Percentiles rank a stretch among this genome's conserved stretches.
phyloP scores from a whole-genome alignment of 2,888 invertebrate genomes.

The Sussaba pulchella region DNA sequence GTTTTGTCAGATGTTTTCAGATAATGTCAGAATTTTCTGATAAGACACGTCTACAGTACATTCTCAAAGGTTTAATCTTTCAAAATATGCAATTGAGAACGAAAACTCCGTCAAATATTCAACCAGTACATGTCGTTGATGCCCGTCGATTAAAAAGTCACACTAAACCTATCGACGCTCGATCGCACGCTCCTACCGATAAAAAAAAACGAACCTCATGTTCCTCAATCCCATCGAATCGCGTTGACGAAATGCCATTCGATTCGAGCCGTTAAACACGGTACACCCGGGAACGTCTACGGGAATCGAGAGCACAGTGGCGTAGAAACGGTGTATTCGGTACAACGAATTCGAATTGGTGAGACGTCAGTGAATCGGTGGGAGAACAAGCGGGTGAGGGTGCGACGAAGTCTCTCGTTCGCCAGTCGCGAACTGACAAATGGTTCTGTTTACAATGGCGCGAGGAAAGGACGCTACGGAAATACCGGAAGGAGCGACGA shows the following conservation, averaged over 20 bases:
- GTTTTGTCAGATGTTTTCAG: too few species aligned
- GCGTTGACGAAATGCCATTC: constrained; percentile 1
- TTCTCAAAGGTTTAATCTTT: too few species aligned
- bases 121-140: too few species aligned
- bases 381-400: constrained; percentile 51
- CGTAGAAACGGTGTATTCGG: constrained; percentile 40
- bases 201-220: too few species aligned
- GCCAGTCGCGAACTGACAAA: constrained; percentile 73
- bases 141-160: too few species aligned
- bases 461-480: constrained; percentile 49
- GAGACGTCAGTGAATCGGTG: constrained; percentile 19
- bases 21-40: too few species aligned
- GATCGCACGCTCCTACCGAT: too few species aligned
- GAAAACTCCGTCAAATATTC: too few species aligned
- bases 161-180: too few species aligned
- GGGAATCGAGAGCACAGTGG: constrained; percentile 27
- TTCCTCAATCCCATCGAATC: neutral
- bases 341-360: constrained; percentile 55
- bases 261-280: neutral
- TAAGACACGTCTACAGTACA: too few species aligned
- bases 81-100: too few species aligned
- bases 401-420: constrained; percentile 59
- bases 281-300: constrained; percentile 34
- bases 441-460: constrained; percentile 78
- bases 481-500: constrained; percentile 29